phyloP scores from a whole-genome alignment of 1,140 invertebrate species.

The Apis cerana region DNA sequence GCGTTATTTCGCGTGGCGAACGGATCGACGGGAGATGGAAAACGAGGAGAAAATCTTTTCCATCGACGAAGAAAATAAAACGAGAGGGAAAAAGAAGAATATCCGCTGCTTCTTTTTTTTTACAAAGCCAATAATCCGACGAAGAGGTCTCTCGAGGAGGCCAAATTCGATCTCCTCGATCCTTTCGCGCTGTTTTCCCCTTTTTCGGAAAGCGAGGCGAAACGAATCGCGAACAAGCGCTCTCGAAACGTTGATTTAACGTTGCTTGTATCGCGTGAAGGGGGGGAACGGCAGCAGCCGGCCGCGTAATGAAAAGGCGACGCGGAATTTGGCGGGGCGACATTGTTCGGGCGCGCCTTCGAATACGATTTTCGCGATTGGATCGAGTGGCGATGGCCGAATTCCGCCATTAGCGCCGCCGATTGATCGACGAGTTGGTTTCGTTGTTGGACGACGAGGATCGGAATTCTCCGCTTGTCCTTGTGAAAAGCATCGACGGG shows the following conservation, averaged over 20 bases:
- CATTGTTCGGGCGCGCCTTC: constrained; percentile 34
- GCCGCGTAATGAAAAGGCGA: constrained; percentile 31
- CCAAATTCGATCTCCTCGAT: too few species aligned
- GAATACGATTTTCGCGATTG: constrained; percentile 50
- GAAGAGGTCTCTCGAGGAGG: too few species aligned
- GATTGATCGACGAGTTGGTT: constrained; percentile 43
- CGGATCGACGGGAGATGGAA: too few species aligned
- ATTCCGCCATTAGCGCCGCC: constrained; percentile 41
- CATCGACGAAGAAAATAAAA: too few species aligned
- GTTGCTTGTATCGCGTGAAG: neutral
- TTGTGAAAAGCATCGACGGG: constrained; percentile 41
- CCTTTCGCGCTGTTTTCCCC: too few species aligned
- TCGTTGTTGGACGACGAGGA: constrained; percentile 31
- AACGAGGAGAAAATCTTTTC: too few species aligned
- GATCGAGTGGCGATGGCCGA: constrained; percentile 47
- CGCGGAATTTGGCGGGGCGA: constrained; percentile 41
- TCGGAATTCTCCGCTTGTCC: constrained; percentile 41
- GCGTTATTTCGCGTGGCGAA: neutral
- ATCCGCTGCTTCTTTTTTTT: too few species aligned
- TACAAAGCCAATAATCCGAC: too few species aligned
- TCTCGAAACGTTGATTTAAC: constrained; percentile 15
- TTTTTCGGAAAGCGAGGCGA: neutral
- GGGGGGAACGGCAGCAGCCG: neutral
- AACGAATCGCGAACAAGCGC: neutral
- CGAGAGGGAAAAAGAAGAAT: neutral